Base-by-base conservation (phyloP, 2,888 invertebrate species). In the Drosophila hamatofila region DNA sequence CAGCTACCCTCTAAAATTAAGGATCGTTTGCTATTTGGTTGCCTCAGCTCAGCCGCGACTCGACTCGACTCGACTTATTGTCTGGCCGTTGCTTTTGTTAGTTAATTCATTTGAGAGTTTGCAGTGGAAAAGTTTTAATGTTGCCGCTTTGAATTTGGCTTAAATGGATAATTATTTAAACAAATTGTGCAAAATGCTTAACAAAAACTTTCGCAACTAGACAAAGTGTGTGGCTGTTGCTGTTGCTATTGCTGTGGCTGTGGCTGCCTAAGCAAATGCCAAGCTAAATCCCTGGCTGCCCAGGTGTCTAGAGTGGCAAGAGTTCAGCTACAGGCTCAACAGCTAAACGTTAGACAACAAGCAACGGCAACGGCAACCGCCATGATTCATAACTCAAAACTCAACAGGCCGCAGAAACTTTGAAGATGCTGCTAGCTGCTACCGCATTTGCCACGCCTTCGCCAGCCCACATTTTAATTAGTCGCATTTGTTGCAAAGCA, bases 151-250 rank as follows among this genome's bases (percentile, higher is more conserved):
- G 87, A 87, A 82, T 84, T 84, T 84, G 70, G 57, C 73, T 68
- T 80, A 87, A 87, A 84, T 82, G 87, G 84, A 84, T 84, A 84
- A 84, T 84, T 84, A 84, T 84, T 87, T 84, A 80, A 87, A 84
- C 83, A 84, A 84, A 84, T 87, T 84, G 84, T 66, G 84, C 80
- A 72, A 78, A 80, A 74, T 78, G 78, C 72, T 78, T 70, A 74
- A 63, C 78, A 65, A 56, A 78, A 80, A 80, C 68, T 82, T 71
- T 54, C 49, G 11, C 35, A 33, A 4, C 49, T 46, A 56, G 59
- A 52, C 72, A 65, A 44, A 72, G 58, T 68, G 61, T 18, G 44
- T 51, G 30, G 57, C 56, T 68, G 48, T 30, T 33, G 64, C 62
- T 71, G 66, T 30, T 63, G 70, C 58, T 64, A 48, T 58, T 18